These are phyloP conservation scores for Heterotis niloticus DNA, from an alignment of 2,113 vertebrate species.

Conservation along the genomic window DNA sequence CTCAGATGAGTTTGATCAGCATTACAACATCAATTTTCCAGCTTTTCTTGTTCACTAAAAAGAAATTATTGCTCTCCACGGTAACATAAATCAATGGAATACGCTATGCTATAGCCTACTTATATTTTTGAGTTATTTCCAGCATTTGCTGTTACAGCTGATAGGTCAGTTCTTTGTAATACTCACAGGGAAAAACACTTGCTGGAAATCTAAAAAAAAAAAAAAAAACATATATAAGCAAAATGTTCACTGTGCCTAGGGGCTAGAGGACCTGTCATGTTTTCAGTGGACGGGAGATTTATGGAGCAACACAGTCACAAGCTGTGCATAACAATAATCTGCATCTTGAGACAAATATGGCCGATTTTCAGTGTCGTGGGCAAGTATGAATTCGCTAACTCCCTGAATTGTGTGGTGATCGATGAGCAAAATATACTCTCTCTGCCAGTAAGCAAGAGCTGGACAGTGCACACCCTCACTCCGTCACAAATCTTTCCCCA, in stretches of 20 bases:
- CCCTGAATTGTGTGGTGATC: constrained; percentile 2
- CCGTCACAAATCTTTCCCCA: not conserved
- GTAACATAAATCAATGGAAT: not conserved
- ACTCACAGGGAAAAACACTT: not conserved
- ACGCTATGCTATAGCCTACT: not conserved
- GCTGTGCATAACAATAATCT: not conserved
- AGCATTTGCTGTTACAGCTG: not conserved
- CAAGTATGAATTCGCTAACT: not conserved
- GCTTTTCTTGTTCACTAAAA: not conserved
- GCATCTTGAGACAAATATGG: constrained; percentile 11
- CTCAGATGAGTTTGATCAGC: no score
- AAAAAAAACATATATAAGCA: no score
- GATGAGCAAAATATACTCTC: not conserved
- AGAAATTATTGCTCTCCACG: not conserved
- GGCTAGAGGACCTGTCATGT: not conserved
- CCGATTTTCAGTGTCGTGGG: not conserved
- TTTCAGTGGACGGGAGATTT: not conserved
- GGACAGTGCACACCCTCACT: not conserved
- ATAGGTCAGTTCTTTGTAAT: not conserved
- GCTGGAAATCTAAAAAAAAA: no score
- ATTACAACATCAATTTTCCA: not conserved
- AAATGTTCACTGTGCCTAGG: not conserved
- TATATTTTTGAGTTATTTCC: not conserved
- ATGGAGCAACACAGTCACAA: not conserved
- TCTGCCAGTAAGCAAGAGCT: not conserved